Evolutionary conservation across 2,888 invertebrate genomes (phyloP).

Genomic region (Lobophora halterata): DNA sequence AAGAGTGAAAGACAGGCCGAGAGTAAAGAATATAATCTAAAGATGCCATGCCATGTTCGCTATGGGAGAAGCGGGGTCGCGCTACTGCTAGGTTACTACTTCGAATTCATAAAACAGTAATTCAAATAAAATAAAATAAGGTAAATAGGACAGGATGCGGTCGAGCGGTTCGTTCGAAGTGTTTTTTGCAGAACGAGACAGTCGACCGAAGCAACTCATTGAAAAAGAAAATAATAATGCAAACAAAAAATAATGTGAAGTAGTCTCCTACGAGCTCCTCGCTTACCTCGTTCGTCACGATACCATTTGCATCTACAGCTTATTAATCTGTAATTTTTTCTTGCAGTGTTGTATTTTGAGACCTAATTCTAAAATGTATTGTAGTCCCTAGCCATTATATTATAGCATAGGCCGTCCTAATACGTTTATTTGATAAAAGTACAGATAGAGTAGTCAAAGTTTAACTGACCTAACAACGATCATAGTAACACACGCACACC

Average conservation of each 20-base stretch:
- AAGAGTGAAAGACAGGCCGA: conserved; percentile 53
- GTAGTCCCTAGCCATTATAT: not conserved
- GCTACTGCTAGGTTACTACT: conserved; percentile 51
- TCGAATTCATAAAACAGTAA: conserved; percentile 12
- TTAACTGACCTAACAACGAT: not conserved
- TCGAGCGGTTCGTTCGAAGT: conserved; percentile 18
- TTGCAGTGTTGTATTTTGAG: conserved; percentile 1
- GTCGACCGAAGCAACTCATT: conserved; percentile 55
- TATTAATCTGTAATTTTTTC: not conserved
- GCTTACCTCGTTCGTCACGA: conserved; percentile 6
- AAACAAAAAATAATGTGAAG: conserved; percentile 64
- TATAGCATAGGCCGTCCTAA: too few relatives aligned
- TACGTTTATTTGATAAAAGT: too few relatives aligned
- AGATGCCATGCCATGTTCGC: conserved; percentile 66
- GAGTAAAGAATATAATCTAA: conserved; percentile 56
- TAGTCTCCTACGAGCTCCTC: conserved; percentile 25
- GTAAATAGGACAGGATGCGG: conserved; percentile 29
- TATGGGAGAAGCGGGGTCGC: conserved; percentile 61
- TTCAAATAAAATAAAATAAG: conserved; percentile 18
- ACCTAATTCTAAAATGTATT: not conserved
- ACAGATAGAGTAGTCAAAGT: too few relatives aligned
- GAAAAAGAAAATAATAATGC: conserved; percentile 53
- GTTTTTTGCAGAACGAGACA: conserved; percentile 9
- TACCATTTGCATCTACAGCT: not conserved
- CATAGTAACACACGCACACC: conserved; percentile 4